Base-by-base conservation (phyloP, 2,888 invertebrate species). In the Peribatodes rhomboidaria region DNA sequence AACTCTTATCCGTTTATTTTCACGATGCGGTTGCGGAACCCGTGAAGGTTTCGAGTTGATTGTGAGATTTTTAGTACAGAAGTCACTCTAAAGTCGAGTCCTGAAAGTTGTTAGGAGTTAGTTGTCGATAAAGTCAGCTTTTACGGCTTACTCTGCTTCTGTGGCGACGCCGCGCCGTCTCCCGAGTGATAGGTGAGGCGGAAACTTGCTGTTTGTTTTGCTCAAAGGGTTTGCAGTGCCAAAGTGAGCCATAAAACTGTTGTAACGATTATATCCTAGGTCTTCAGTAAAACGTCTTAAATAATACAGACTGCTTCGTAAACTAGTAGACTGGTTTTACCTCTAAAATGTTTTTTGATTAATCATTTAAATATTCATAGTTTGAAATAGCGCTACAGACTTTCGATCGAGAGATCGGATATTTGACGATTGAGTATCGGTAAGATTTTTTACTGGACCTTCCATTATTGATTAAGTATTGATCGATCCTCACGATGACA, bases 71-170 rank as follows among this genome's bases (percentile, higher is more conserved):
- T 66, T 71, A 69, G 70, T 69, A 63, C 42, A 67, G 74, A 75
- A 74, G 72, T 77, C 65, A 74, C 74, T 72, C 77, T 73, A 80
- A 46, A 61, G 55, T 59, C 73, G 75, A 77, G 77, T 77, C 75
- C 73, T 68, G 65, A 69, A 72, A 76, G 70, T 75, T 69, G 72
- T 77, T 71, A 75, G 73, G 73, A 80, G 73, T 75, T 78, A 75
- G 78, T 82, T 82, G 80, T 76, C 77, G 77, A 82, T 76, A 77
- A 77, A 78, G 81, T 87, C 90, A 88, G 88, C 86, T 88, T 91
- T 89, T 89, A 90, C 84, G 92, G 92, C 90, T 92, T 89, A 91
- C 92, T 92, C 88, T 90, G 92, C 86, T 87, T 88, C 90, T 89
- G 86, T 80, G 78, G 82, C 77, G 81, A 37, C 46, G 57, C 52